Percentiles rank a stretch among this genome's conserved stretches.
These are phyloP conservation scores for Cheirogaleus medius DNA, from an alignment of 2,113 vertebrate species.

Conservation along the genomic window DNA sequence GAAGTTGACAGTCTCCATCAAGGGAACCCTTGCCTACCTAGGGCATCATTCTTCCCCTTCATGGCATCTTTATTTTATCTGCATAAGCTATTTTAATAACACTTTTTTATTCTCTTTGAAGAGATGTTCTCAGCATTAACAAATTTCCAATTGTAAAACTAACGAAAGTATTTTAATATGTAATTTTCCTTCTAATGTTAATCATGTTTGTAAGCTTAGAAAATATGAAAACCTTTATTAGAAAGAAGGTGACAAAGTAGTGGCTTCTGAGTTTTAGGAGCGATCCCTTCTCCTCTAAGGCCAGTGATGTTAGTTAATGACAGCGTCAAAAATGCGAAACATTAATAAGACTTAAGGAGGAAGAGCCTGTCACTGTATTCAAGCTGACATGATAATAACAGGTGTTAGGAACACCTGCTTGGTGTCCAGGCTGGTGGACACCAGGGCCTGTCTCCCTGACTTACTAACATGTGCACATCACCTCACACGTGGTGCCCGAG, in stretches of 20 bases:
- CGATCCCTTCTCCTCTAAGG: background rate
- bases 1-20: background rate
- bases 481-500: slow-evolving; percentile 84
- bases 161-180: background rate
- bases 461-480: background rate
- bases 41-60: background rate
- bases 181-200: background rate
- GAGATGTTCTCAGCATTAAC: background rate
- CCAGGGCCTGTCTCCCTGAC: background rate
- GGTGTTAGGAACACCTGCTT: background rate
- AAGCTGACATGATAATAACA: too few species aligned
- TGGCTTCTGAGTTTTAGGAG: background rate
- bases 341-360: background rate
- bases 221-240: background rate
- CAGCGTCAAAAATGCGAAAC: background rate
- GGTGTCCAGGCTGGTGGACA: background rate
- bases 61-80: background rate
- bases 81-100: background rate
- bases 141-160: background rate
- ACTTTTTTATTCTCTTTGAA: background rate
- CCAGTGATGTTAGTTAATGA: background rate
- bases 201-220: background rate
- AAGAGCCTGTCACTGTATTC: accelerated
- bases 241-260: background rate
- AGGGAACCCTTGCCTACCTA: too few species aligned